phyloP scores from a whole-genome alignment of 2,113 vertebrate genomes.

The Barbus barbus region DNA sequence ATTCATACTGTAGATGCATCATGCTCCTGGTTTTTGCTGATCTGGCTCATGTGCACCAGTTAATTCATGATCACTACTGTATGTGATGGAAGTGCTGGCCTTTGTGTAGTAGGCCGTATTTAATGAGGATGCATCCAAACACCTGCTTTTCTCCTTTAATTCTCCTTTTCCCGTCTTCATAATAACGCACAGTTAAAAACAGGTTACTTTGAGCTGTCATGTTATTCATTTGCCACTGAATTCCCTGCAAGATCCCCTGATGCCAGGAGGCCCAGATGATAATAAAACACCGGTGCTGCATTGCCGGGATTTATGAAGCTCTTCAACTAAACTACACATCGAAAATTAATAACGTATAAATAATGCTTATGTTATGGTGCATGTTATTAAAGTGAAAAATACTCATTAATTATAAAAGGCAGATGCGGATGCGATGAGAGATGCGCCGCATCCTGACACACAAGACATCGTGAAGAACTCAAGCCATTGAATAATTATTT shows the following conservation, averaged over 20 bases:
- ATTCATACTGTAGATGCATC: not conserved
- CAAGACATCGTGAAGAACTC: not conserved
- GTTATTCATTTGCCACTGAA: not conserved
- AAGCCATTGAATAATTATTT: not conserved
- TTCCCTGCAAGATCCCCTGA: not conserved
- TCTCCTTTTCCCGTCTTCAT: not conserved
- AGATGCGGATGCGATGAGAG: not conserved
- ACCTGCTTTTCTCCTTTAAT: not conserved
- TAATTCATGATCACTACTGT: not conserved
- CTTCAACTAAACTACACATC: not conserved
- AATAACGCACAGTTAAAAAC: not conserved
- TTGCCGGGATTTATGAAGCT: not conserved
- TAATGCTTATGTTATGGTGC: not conserved
- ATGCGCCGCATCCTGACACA: not conserved
- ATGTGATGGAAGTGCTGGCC: not conserved
- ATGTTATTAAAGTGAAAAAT: constrained; percentile 6
- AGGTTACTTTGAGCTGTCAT: not conserved
- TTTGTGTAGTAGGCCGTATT: not conserved
- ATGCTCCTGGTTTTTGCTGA: not conserved
- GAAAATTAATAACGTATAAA: not conserved
- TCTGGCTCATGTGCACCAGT: not conserved
- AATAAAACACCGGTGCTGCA: constrained; percentile 1
- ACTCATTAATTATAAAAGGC: not conserved
- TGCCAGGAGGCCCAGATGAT: constrained; percentile 13
- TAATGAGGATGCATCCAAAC: not conserved